Evolutionary conservation across 2,113 vertebrate species (phyloP), one percentile per base, ranked within the genome.

Genomic region (Illadopsis cleaveri): DNA sequence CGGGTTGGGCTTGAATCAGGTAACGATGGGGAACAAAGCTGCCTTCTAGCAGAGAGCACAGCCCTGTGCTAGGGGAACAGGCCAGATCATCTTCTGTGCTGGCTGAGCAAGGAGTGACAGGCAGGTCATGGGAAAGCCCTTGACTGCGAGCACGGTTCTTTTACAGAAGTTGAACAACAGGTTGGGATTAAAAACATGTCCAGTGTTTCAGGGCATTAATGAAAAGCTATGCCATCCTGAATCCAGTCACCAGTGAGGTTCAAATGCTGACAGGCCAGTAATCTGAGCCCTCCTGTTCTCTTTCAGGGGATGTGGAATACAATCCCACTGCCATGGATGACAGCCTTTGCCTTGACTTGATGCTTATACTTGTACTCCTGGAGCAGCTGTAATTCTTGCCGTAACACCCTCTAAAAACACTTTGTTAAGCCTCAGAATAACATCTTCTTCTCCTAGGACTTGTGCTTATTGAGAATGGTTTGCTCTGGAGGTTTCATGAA

Each of bases 151-250:
- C 28, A 20, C 1, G 0, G 28, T 1, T 37, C 61, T 75, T 48
- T 5, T 25, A n/a, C 0, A 0, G 33, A 12, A 70, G 22, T 4
- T 42, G 48, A 65, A 12, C 47, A 19, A 11, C 1, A 64, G 19
- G 5, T 27, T 27, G 33, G 30, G 47, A 25, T 50, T 11, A 33
- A 65, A 89, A 91, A 42, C 23, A 5, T 1, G 3, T n/a, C 77
- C 18, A 19, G 12, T 27, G 20, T 73, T 70, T 61, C 47, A 75
- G 47, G 64, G 33, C 3, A 3, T 40, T 50, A 40, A 33, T 16
- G 33, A 61, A 53, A 76, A 42, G 5, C 37, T 25, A 17, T 38
- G 47, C 42, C 42, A 42, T 37, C 11, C 68, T 45, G 15, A 83
- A 61, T 23, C 28, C 42, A 12, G 50, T 15, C 45, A 31, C 22